Conservation (phyloP, 2,888 invertebrate genomes). For the Phaedon cochleariae region DNA sequence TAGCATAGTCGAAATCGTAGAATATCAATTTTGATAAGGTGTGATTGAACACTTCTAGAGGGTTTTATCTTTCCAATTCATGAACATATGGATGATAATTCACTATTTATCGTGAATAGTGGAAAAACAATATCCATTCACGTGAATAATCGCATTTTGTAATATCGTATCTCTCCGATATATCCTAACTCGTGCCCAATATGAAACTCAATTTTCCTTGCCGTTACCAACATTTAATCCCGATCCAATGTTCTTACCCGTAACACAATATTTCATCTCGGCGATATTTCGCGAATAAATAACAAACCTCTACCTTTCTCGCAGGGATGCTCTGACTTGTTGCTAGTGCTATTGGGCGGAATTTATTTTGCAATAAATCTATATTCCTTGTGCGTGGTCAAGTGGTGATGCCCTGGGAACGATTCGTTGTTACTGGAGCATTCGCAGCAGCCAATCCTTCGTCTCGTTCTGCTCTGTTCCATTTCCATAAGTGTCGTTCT, state of each 20-base stretch:
- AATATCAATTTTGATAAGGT: no score
- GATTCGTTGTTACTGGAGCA: constrained; percentile 29
- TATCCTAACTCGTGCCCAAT: background rate
- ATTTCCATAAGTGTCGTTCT: constrained; percentile 40
- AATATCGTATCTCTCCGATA: background rate
- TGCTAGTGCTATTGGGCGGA: constrained; percentile 29
- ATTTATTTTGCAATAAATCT: constrained; percentile 39
- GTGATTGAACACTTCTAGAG: no score
- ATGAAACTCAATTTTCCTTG: constrained; percentile 1
- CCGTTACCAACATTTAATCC: background rate
- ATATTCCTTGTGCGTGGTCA: constrained; percentile 37
- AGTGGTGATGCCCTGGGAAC: constrained; percentile 33
- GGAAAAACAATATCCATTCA: background rate
- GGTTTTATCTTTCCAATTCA: no score
- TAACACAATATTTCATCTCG: background rate
- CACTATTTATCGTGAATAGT: no score
- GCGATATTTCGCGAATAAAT: constrained; percentile 1
- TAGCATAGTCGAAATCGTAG: no score
- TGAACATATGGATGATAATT: no score
- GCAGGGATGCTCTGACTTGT: constrained; percentile 27
- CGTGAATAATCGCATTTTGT: background rate
- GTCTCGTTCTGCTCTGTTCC: constrained; percentile 27
- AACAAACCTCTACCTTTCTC: constrained; percentile 4
- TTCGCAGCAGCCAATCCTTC: constrained; percentile 22
- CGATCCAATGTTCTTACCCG: background rate